Percentiles rank a stretch among this genome's conserved stretches.
phyloP scores from a whole-genome alignment of 2,888 invertebrate genomes.

The Lydus trimaculatus region DNA sequence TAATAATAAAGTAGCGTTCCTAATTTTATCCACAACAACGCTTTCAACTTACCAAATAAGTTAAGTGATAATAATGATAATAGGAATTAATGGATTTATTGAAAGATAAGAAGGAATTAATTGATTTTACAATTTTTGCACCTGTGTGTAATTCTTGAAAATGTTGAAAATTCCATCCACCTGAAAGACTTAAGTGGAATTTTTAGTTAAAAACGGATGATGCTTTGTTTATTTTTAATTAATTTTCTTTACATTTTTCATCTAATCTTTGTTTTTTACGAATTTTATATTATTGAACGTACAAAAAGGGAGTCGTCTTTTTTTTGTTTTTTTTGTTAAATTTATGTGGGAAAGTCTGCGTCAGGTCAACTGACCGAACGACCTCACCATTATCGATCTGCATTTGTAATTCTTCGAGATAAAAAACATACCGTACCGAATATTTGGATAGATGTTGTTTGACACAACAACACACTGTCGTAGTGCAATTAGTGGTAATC shows the following conservation, averaged over 20 bases:
- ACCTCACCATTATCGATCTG: constrained; percentile 9
- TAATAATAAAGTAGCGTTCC: background rate
- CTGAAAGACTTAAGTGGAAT: constrained; percentile 11
- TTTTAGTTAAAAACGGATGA: background rate
- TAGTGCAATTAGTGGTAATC: constrained; percentile 37
- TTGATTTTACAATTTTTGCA: background rate
- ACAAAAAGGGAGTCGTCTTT: background rate
- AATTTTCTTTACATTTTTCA: constrained; percentile 10
- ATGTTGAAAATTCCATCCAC: background rate
- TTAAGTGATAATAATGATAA: background rate
- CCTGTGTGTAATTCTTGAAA: background rate
- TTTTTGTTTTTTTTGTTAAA: constrained; percentile 9
- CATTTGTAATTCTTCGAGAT: background rate
- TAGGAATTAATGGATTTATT: background rate
- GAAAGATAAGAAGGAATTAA: background rate
- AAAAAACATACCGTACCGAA: constrained; percentile 1
- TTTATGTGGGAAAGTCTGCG: constrained; percentile 16
- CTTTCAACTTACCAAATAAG: background rate
- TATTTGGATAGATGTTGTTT: constrained; percentile 27
- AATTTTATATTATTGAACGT: constrained; percentile 6
- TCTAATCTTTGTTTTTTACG: background rate
- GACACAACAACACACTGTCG: constrained; percentile 29
- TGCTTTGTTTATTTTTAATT: constrained; percentile 14
- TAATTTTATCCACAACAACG: background rate
- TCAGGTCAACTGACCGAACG: background rate